phyloP scores from a whole-genome alignment of 2,797 vertebrate genomes.

The Emydoidea blandingii region DNA sequence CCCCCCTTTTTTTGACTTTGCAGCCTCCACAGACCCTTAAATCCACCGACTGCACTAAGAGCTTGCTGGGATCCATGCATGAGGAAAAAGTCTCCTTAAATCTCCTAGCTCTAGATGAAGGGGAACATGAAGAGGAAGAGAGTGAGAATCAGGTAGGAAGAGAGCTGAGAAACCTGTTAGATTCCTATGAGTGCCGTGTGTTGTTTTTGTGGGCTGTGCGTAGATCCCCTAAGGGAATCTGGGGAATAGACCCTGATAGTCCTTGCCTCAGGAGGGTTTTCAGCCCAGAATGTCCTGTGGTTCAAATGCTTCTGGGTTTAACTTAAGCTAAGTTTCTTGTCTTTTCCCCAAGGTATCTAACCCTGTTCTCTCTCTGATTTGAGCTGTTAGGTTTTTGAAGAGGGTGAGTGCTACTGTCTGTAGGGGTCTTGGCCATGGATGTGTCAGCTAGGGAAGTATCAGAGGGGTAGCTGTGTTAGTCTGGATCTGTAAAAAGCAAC shows the following conservation, averaged over 20 bases:
- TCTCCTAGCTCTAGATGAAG: conserved; percentile 65
- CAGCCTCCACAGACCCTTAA: conserved; percentile 57
- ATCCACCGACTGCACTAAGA: conserved; percentile 23
- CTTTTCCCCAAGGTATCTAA: not conserved
- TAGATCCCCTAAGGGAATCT: not conserved
- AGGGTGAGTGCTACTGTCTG: too few relatives aligned
- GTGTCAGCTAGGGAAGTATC: too few relatives aligned
- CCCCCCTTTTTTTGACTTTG: not conserved
- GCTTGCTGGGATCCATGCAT: conserved; percentile 72
- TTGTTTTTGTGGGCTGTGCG: not conserved
- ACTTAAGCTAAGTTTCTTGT: not conserved
- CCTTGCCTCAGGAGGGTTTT: not conserved
- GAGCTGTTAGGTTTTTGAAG: too few relatives aligned
- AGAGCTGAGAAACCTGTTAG: not conserved
- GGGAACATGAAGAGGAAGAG: conserved; percentile 73
- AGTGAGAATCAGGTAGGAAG: conserved; percentile 73
- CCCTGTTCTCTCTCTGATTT: not conserved
- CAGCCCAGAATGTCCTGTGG: not conserved
- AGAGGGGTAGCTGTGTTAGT: too few relatives aligned
- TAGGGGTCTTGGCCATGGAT: too few relatives aligned
- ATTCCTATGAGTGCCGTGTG: not conserved
- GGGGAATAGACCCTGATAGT: not conserved
- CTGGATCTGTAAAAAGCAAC: too few relatives aligned
- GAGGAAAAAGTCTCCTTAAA: conserved; percentile 77
- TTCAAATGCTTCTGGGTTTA: not conserved